Base-by-base conservation (phyloP, 2,888 invertebrate genomes). In the Apamea crenata region DNA sequence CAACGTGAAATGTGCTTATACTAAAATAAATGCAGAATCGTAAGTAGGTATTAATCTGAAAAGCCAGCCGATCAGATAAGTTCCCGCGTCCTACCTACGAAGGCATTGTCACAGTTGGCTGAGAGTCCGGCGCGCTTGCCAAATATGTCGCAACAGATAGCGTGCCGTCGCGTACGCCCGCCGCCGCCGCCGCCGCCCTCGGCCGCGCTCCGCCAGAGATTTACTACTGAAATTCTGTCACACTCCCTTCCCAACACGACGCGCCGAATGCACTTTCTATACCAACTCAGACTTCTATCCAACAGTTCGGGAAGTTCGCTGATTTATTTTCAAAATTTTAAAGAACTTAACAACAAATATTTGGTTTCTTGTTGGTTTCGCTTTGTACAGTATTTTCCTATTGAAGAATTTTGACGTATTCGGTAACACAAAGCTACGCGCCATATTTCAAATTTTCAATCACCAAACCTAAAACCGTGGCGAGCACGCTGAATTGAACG, bases 81-180 rank as follows among this genome's bases (percentile, higher is more conserved):
- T 89, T 87, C 72, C 59, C 77, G 83, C 81, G 85, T 89, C 78
- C 82, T 89, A 89, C 88, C 86, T 88, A 89, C 90, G 90, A 78
- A 90, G 88, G 91, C 91, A 93, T 94, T 95, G 96, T 96, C 95
- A 95, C 96, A 96, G 95, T 96, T 96, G 95, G 96, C 95, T 94
- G 90, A 86, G 87, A 90, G 93, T 92, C 91, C 92, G 87, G 89
- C 89, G 88, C 91, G 91, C 92, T 95, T 96, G 96, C 96, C 96
- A 96, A 96, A 96, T 96, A 95, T 95, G 96, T 95, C 95, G 94
- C 93, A 91, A 93, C 93, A 94, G 95, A 95, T 95, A 96, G 93
- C 92, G 90, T 74, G 80, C 89, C 87, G 74, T 87, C 82, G 87
- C 85, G 83, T 80, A 78, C 76, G 81, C 56, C 74, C 77, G 40